Conservation (phyloP, 2,888 invertebrate genomes). For the Hofmannophila pseudospretella region DNA sequence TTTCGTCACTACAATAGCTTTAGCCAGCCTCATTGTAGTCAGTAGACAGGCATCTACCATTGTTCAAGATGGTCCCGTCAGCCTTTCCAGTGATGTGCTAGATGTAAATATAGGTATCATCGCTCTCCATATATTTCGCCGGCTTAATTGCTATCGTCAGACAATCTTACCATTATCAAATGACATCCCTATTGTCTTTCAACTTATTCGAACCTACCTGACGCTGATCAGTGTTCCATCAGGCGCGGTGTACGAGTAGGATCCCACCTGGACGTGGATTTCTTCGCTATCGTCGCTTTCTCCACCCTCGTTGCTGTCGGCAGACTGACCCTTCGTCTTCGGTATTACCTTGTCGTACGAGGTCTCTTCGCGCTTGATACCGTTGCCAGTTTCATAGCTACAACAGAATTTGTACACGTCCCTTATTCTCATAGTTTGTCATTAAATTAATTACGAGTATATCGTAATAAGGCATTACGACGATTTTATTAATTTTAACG, state of each 20-base stretch:
- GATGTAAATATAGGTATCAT: no score
- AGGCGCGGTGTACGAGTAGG: constrained; percentile 83
- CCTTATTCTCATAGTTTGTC: no score
- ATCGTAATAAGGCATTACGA: no score
- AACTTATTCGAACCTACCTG: constrained; percentile 44
- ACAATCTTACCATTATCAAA: no score
- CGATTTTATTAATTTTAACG: no score
- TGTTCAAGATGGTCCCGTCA: no score
- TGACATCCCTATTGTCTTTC: no score
- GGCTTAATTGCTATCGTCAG: no score
- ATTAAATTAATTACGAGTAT: no score
- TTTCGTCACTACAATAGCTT: constrained; percentile 74
- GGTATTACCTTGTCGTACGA: constrained; percentile 82
- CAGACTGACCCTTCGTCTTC: constrained; percentile 50
- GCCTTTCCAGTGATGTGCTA: no score
- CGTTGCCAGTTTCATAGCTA: constrained; percentile 88
- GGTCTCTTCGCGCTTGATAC: constrained; percentile 85
- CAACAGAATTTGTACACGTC: constrained; percentile 12
- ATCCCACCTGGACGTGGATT: constrained; percentile 81
- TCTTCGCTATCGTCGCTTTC: constrained; percentile 77
- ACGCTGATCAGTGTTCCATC: constrained; percentile 82
- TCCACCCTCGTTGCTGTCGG: constrained; percentile 63
- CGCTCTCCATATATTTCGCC: no score
- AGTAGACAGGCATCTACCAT: constrained; percentile 54
- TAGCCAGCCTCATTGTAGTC: constrained; percentile 71